A percentile compares a stretch with the other conserved stretches of the same genome.
Evolutionary conservation across 2,888 invertebrate genomes (phyloP).

Genomic region (Cryptocheilus praepositus): DNA sequence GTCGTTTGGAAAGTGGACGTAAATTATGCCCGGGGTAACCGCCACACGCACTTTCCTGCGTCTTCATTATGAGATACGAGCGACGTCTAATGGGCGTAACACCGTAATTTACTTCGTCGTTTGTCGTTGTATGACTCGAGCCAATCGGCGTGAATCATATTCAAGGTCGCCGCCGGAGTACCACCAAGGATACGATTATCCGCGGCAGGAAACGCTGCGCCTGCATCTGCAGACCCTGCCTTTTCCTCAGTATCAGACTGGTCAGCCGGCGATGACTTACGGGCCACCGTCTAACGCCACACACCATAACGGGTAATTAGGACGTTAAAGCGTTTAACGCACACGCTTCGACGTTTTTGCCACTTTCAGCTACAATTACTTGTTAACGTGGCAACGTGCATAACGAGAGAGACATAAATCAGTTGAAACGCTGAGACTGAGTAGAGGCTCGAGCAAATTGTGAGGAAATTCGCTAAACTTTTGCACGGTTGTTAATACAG

Average conservation of each 20-base stretch:
- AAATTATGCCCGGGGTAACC: too few relatives aligned
- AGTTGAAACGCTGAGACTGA: too few relatives aligned
- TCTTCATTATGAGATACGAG: too few relatives aligned
- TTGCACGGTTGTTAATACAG: too few relatives aligned
- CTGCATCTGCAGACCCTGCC: constrained; percentile 59
- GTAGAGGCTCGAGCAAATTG: too few relatives aligned
- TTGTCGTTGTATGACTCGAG: neutral
- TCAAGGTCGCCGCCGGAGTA: constrained; percentile 47
- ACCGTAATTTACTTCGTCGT: too few relatives aligned
- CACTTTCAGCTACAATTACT: neutral
- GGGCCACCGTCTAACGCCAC: constrained; percentile 60
- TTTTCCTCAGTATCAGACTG: constrained; percentile 49
- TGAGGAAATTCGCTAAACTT: too few relatives aligned
- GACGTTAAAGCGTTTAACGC: constrained; percentile 2
- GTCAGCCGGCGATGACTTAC: constrained; percentile 59
- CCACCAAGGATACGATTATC: constrained; percentile 65
- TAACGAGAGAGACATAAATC: too few relatives aligned
- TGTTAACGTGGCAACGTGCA: too few relatives aligned
- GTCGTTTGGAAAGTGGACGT: too few relatives aligned
- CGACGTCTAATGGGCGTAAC: too few relatives aligned
- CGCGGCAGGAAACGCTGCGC: constrained; percentile 58
- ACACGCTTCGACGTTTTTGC: neutral
- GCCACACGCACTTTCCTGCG: too few relatives aligned
- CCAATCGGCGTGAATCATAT: constrained; percentile 3
- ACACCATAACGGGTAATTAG: constrained; percentile 56